Percentiles rank a stretch among this genome's conserved stretches.
These are phyloP conservation scores for Aphis gossypii DNA, from an alignment of 1,140 invertebrate species.

Conservation along the genomic window DNA sequence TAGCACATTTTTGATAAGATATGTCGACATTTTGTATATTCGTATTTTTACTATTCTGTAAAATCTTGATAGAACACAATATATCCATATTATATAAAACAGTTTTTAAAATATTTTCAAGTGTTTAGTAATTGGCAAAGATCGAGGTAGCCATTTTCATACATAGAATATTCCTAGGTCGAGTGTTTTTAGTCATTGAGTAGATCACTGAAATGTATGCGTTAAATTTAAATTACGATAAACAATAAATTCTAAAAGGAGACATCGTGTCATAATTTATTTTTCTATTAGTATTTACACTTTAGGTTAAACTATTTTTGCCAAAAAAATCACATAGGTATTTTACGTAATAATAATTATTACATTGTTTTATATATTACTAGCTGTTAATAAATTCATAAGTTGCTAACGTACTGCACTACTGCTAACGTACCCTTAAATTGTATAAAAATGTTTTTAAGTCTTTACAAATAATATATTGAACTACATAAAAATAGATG, in stretches of 20 bases:
- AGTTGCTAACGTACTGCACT: too few relatives aligned
- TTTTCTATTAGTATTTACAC: too few relatives aligned
- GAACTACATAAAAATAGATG: neutral
- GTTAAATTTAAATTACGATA: too few relatives aligned
- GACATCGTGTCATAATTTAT: too few relatives aligned
- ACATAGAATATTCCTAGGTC: too few relatives aligned
- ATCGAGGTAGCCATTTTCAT: neutral
- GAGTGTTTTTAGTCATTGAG: too few relatives aligned
- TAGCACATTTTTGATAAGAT: neutral
- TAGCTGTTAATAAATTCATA: neutral
- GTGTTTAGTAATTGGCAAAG: neutral
- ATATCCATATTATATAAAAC: neutral
- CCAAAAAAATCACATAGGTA: neutral
- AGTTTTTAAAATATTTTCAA: neutral
- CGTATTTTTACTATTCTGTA: neutral
- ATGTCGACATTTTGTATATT: neutral
- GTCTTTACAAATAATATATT: neutral
- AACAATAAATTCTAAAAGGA: too few relatives aligned
- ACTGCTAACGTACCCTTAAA: neutral
- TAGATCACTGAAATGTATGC: too few relatives aligned
- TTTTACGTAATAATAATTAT: neutral
- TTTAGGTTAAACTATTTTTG: neutral
- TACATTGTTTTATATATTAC: neutral
- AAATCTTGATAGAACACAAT: neutral
- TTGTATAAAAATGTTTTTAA: neutral